Evolutionary conservation across 2,797 vertebrate genomes (phyloP), one percentile per base, ranked within the genome.

Genomic region (Microchirus variegatus): DNA sequence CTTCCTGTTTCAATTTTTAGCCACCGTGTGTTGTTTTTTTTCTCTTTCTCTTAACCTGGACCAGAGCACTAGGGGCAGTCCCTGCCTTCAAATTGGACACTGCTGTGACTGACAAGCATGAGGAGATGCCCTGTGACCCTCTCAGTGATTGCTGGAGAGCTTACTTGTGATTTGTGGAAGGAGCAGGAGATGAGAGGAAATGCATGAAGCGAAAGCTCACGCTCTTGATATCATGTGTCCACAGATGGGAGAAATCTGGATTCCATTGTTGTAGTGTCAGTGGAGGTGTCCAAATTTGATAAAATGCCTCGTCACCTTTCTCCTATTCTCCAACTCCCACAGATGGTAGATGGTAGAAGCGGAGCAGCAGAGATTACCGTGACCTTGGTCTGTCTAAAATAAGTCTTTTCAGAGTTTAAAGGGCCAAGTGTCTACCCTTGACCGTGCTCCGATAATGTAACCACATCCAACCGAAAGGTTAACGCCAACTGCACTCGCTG

Each of bases 1-100:
- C 93, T 96, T 98, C 96, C 96, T 94, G 89, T 94, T 92, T 93
- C 91, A 85, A 88, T 86, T 93, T 96, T 94, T 96, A 96, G 95
- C 95, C 91, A 90, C 92, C 67, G 84, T 77, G 71, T 91, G 87
- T 91, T 92, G 85, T 89, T 89, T 86, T 44, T 44, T 84, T 91
- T 92, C 88, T 90, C 90, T 85, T 88, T 89, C 85, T 84, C 81
- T 78, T 45, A 62, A 79, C 75, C 63, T 78, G 72, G 54, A 70
- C 59, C 43, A 43, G 36, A 69, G 62, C 64, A 53, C 59, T 50
- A 3, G 31, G 12, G 50, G 52, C 57, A 50, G 65, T 76, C 64
- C 41, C 55, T 54, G 51, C 57, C 56, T 65, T 55, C 53, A 61
- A 60, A 59, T 73, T 70, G 78, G 68, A 86, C 64, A 72, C 77